Percentiles rank a stretch among this genome's conserved stretches.
phyloP scores from a whole-genome alignment of 2,113 vertebrate genomes.

The Struthidea cinerea region DNA sequence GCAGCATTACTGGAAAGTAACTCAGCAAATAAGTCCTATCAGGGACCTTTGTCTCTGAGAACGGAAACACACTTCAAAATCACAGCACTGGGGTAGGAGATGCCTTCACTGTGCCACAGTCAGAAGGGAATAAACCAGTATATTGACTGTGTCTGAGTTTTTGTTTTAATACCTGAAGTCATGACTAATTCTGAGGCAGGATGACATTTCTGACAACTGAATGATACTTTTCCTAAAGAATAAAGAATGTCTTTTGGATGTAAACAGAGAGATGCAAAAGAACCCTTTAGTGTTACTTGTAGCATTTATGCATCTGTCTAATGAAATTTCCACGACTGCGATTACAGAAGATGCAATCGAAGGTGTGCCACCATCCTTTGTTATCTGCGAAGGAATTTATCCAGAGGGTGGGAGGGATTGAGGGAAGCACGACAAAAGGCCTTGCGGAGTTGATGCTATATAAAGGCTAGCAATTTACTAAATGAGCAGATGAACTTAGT shows the following conservation, averaged over 20 bases:
- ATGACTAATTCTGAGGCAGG: constrained; percentile 56
- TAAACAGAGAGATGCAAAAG: constrained; percentile 65
- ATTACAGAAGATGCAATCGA: constrained; percentile 30
- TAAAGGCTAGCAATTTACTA: constrained; percentile 47
- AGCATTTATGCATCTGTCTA: constrained; percentile 42
- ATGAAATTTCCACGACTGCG: constrained; percentile 43
- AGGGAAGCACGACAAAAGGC: not conserved
- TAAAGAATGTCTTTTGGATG: constrained; percentile 59
- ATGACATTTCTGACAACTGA: constrained; percentile 74
- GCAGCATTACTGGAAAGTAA: constrained; percentile 44
- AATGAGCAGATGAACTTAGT: constrained; percentile 66
- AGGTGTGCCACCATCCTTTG: constrained; percentile 34
- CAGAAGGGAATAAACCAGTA: constrained; percentile 34
- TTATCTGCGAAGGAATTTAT: constrained; percentile 46
- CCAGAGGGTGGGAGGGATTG: not conserved
- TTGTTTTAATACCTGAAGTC: constrained; percentile 71
- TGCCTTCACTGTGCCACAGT: not conserved
- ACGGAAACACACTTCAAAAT: constrained; percentile 3
- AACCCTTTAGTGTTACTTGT: constrained; percentile 56
- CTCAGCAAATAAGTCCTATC: constrained; percentile 30
- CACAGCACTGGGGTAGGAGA: not conserved
- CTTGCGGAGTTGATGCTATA: not conserved
- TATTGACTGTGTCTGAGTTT: constrained; percentile 49
- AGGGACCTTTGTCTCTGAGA: constrained; percentile 35
- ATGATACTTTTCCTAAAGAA: constrained; percentile 56